phyloP scores from a whole-genome alignment of 2,113 vertebrate genomes.

The Trachemys scripta region DNA sequence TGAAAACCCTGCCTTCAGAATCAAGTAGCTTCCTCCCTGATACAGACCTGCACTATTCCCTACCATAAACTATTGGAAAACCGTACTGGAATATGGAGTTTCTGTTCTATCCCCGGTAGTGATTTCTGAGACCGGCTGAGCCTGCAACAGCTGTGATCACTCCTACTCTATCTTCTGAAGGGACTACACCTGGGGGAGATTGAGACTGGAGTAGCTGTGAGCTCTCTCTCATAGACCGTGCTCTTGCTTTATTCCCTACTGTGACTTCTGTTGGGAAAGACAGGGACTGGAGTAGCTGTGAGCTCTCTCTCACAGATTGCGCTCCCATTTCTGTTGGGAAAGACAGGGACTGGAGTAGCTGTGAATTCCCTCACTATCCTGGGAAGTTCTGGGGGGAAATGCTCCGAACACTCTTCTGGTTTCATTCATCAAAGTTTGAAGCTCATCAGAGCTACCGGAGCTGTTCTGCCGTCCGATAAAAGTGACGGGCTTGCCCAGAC shows the following conservation, averaged over 20 bases:
- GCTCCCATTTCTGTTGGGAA: fast-evolving
- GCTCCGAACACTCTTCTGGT: not conserved
- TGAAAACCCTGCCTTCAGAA: not conserved
- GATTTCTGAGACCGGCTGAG: not conserved
- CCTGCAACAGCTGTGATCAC: not conserved
- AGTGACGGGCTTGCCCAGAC: not conserved
- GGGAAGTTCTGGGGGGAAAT: not conserved
- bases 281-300: not conserved
- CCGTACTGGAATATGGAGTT: fast-evolving
- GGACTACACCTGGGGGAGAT: not conserved
- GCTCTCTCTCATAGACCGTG: not conserved
- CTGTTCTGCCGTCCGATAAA: not conserved
- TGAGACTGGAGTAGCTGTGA: not conserved
- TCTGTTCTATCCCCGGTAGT: not conserved
- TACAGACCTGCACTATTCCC: not conserved
- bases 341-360: not conserved
- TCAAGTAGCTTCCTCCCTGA: not conserved
- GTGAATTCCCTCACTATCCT: not conserved
- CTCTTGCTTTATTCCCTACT: not conserved
- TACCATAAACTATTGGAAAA: not conserved
- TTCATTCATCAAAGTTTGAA: not conserved
- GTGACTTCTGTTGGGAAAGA: not conserved
- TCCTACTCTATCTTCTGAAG: not conserved
- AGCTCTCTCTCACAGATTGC: not conserved
- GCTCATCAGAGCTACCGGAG: not conserved